Base-by-base conservation (phyloP, 2,113 vertebrate species). In the Dolichotis patagonum region DNA sequence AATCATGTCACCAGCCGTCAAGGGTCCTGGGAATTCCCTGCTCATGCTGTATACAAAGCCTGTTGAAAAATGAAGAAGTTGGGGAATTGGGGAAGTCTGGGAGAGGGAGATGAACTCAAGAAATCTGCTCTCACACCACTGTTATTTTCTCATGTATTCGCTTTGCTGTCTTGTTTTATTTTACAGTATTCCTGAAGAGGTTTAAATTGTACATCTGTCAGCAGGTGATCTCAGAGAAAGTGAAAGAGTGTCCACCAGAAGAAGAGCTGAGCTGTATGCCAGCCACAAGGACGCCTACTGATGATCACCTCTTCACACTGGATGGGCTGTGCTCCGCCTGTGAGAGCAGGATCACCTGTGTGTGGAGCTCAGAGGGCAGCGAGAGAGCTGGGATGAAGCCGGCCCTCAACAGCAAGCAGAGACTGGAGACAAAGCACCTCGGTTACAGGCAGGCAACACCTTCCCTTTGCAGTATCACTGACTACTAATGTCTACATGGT, bases 1-100 rank as follows among this genome's bases (percentile, higher is more conserved):
- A 22, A 5, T 86, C 56, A 26, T 13, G 1, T 30, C 5, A 35
- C 52, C 35, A 65, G 43, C 4, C 3, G 4, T 41, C 28, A 1
- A 52, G 73, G 73, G 17, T 35, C 22, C 19, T 12, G 1, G 19
- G 46, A 46, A 30, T 19, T n/a, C n/a, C 1, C 46, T 4, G 56
- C 0, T n/a, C 30, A 52, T 2, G 19, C 16, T 7, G n/a, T 0
- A 20, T 7, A 35, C 7, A 19, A 3, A 20, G 16, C 65, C 20
- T 4, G 14, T 56, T 85, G 30, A 38, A 38, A 49, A 71, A 73
- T 26, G 20, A 85, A 75, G 26, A 86, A 73, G 24, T 73, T n/a
- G 35, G 35, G 26, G 16, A 20, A 8, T n/a, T 63, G 1, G 2
- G 7, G 49, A 26, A 24, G 28, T 1, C 17, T 49, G 1, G 81